phyloP scores from a whole-genome alignment of 2,888 invertebrate species.

The Trichopria drosophilae region DNA sequence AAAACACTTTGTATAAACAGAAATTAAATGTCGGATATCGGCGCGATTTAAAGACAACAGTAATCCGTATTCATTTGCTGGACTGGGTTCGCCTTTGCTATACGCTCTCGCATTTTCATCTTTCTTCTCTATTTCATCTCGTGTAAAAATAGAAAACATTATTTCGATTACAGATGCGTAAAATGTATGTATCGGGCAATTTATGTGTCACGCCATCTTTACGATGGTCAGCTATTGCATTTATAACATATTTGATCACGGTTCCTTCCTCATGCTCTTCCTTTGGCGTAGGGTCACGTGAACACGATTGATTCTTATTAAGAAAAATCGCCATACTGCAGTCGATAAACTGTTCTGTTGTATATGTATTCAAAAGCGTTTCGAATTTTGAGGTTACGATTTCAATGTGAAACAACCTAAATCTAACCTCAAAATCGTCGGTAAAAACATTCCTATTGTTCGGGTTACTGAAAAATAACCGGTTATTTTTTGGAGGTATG shows the following conservation, averaged over 20 bases:
- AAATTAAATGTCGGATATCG: too few relatives aligned
- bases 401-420: too few relatives aligned
- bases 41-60: too few relatives aligned
- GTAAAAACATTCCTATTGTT: too few relatives aligned
- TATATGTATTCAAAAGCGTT: too few relatives aligned
- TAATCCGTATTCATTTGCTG: too few relatives aligned
- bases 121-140: constrained; percentile 34
- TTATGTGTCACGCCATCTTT: constrained; percentile 7
- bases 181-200: not conserved
- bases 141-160: constrained; percentile 58
- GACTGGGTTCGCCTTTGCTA: constrained; percentile 19
- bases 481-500: too few relatives aligned
- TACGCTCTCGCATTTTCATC: constrained; percentile 7
- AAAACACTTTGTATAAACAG: too few relatives aligned
- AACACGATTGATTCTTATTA: constrained; percentile 8
- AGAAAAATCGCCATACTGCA: constrained; percentile 4
- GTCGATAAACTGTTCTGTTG: constrained; percentile 7
- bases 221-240: constrained; percentile 16
- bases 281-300: constrained; percentile 36
- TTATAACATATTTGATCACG: constrained; percentile 16
- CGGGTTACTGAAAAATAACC: too few relatives aligned
- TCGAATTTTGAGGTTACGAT: too few relatives aligned
- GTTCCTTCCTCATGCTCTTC: constrained; percentile 23
- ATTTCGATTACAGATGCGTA: constrained; percentile 51
- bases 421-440: too few relatives aligned